phyloP scores from a whole-genome alignment of 2,888 invertebrate genomes.

The Cerastoderma edule region DNA sequence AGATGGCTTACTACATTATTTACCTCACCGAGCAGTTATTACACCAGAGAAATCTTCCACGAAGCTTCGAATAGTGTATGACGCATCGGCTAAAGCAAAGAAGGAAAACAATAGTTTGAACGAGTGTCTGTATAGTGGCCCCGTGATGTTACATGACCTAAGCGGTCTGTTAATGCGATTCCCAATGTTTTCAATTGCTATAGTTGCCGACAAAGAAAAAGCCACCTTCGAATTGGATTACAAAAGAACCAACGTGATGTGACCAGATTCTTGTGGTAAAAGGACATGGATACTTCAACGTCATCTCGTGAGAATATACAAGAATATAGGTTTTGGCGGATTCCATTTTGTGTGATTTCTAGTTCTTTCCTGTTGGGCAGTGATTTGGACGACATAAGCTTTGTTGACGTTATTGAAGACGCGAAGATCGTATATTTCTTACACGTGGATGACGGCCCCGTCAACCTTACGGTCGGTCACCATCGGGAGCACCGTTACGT shows the following conservation, averaged over 20 bases:
- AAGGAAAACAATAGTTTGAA: slow-evolving; percentile 33
- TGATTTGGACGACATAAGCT: no score
- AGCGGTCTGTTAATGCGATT: slow-evolving; percentile 42
- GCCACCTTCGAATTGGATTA: slow-evolving; percentile 31
- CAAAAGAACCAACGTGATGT: slow-evolving; percentile 34
- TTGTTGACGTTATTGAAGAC: no score
- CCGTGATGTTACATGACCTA: slow-evolving; percentile 34
- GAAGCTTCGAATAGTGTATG: slow-evolving; percentile 34
- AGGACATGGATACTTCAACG: slow-evolving; percentile 23
- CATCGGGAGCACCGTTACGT: no score
- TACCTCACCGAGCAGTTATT: slow-evolving; percentile 40
- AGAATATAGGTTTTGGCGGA: slow-evolving; percentile 19
- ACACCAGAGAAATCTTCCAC: slow-evolving; percentile 31
- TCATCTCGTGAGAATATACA: slow-evolving; percentile 10
- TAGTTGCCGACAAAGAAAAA: slow-evolving; percentile 48
- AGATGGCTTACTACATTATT: slow-evolving; percentile 23
- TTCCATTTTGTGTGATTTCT: slow-evolving; percentile 25
- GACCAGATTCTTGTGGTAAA: slow-evolving; percentile 45
- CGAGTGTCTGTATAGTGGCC: slow-evolving; percentile 36
- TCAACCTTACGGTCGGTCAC: no score
- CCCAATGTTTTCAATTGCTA: slow-evolving; percentile 20
- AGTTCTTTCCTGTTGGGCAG: slow-evolving; percentile 30
- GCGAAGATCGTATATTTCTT: no score
- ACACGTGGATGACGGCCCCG: no score
- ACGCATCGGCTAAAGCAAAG: slow-evolving; percentile 29